phyloP scores from a whole-genome alignment of 2,888 invertebrate species.

The Halictus quadricinctus region DNA sequence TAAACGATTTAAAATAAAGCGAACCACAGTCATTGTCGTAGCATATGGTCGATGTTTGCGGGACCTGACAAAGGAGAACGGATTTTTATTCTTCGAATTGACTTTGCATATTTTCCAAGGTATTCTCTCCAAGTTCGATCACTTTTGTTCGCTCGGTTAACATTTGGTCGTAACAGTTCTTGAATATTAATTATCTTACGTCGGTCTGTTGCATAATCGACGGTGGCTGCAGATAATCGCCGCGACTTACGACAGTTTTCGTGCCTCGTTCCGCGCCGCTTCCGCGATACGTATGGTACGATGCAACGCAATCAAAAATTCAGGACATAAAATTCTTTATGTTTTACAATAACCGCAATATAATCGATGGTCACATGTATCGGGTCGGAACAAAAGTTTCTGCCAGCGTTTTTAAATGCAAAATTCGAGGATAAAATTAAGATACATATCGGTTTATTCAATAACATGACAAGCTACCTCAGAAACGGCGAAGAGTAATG shows the following conservation, averaged over 20 bases:
- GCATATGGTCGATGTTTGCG: background rate
- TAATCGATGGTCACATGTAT: too few relatives aligned
- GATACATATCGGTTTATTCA: too few relatives aligned
- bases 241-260: conserved; percentile 38
- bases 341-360: too few relatives aligned
- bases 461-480: too few relatives aligned
- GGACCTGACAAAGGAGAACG: background rate
- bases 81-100: background rate
- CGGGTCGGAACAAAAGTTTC: too few relatives aligned
- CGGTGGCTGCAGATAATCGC: conserved; percentile 20
- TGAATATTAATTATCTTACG: background rate
- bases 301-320: background rate
- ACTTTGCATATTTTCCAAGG: background rate
- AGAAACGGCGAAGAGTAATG: too few relatives aligned
- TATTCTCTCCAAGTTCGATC: background rate
- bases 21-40: background rate
- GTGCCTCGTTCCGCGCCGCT: conserved; percentile 18
- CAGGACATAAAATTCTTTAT: too few relatives aligned
- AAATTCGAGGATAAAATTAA: too few relatives aligned
- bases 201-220: conserved; percentile 37
- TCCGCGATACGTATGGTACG: background rate
- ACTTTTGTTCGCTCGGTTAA: background rate
- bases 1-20: background rate
- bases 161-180: conserved; percentile 37
- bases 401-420: too few relatives aligned